These are phyloP conservation scores for Mycogona germanica DNA, from an alignment of 2,888 invertebrate species.

Conservation along the genomic window DNA sequence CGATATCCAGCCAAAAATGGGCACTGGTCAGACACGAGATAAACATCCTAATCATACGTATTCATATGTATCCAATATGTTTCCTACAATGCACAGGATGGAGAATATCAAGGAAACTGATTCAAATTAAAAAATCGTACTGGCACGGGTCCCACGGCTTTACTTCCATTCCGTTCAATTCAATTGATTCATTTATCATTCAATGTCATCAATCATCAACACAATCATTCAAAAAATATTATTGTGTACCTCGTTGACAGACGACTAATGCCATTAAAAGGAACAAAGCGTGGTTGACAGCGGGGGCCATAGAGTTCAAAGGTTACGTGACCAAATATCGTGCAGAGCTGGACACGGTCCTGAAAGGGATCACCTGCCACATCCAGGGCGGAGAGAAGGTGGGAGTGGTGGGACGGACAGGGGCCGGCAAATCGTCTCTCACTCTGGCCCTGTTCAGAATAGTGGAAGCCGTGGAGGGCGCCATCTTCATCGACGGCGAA, in stretches of 20 bases:
- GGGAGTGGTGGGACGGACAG: conserved; percentile 13
- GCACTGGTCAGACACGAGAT: no score
- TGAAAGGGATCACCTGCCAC: conserved; percentile 61
- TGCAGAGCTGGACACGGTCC: conserved; percentile 40
- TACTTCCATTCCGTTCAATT: no score
- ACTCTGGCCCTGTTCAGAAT: conserved; percentile 79
- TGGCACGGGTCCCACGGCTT: no score
- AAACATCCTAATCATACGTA: no score
- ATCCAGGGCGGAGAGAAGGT: conserved; percentile 68
- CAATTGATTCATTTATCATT: neutral
- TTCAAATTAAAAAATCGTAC: no score
- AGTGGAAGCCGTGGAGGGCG: conserved; percentile 68
- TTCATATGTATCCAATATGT: no score
- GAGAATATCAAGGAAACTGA: no score
- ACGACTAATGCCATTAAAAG: neutral
- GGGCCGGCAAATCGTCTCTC: conserved; percentile 69
- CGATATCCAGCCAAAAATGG: no score
- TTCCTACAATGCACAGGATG: no score
- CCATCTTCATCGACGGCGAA: conserved; percentile 68
- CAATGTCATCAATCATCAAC: neutral
- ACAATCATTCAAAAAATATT: no score
- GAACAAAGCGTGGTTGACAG: neutral
- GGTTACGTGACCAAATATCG: conserved; percentile 29
- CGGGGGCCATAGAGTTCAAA: conserved; percentile 29
- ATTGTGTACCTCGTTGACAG: no score